Evolutionary conservation across 2,797 vertebrate species (phyloP).

Genomic region (Chrysocyon brachyurus): DNA sequence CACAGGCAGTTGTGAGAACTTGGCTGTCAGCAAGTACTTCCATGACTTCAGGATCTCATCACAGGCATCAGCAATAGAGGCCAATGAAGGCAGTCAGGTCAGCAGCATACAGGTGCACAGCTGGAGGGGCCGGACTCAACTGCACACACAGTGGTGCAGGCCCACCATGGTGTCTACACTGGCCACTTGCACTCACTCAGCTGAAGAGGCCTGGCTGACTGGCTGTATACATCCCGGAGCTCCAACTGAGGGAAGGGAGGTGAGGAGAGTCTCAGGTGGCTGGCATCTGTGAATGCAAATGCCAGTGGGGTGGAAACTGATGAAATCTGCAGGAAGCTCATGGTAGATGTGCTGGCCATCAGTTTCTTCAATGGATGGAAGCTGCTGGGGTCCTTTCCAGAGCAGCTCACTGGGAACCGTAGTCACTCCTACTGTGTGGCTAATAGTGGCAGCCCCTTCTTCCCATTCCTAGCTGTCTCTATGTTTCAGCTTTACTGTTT

Average conservation of each 20-base stretch:
- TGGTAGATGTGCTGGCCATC: too few relatives aligned
- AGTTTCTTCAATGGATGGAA: neutral
- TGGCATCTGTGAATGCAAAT: neutral
- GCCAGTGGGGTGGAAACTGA: neutral
- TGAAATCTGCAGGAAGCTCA: neutral
- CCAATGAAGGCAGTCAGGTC: neutral
- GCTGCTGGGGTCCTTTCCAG: neutral
- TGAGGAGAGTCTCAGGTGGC: too few relatives aligned
- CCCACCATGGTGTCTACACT: neutral
- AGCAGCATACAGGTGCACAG: neutral
- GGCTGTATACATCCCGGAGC: neutral
- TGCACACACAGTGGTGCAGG: neutral
- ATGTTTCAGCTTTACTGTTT: neutral
- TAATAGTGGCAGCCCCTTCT: too few relatives aligned
- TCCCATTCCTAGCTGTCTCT: neutral
- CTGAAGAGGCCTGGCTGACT: neutral
- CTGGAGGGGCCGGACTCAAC: neutral
- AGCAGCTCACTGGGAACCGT: neutral
- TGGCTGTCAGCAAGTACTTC: neutral
- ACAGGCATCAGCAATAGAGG: neutral
- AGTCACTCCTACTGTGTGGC: neutral
- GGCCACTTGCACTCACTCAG: neutral
- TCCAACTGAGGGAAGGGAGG: neutral
- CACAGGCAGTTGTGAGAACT: neutral
- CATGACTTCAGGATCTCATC: neutral